Base-by-base conservation (phyloP, 2,888 invertebrate genomes). In the Stenodera caucasica region DNA sequence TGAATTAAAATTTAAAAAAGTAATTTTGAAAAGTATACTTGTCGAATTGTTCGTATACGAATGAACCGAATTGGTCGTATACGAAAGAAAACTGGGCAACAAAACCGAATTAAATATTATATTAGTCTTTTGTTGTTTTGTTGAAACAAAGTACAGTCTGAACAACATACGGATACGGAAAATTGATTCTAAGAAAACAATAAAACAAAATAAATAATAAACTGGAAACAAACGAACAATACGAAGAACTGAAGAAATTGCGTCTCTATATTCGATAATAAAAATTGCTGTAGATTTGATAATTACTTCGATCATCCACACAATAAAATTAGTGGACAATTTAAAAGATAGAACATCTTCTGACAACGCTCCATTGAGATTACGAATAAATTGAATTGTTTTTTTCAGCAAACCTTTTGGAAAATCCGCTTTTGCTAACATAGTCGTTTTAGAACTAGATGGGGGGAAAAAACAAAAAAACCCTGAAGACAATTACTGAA, bases 1-100 rank as follows among this genome's bases (percentile, higher is more conserved):
- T 65, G 67, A 70, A 72, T 75, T 73, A 75, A 75, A 75, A 70
- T 75, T 75, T 75, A 74, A 75, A 73, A 40, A 74, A 72, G 75
- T 72, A 75, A 75, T 75, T 75, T 75, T 72, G 73, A 74, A 68
- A 69, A 73, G 75, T 72, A 71, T 72, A 71, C 69, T 67, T 69
- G 70, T 67, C 70, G 71, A 72, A 73, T 72, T 73, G 69, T 69
- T 63, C 67, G 45, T 12, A 65, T 68, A 67, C 68, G 68, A 68
- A 68, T 68, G 70, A 67, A 64, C 68, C 61, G 64, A 69, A 67
- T 67, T 70, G 71, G 72, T 73, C 70, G 68, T 67, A 66, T 66
- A 58, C 56, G 63, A 49, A 59, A 58, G 60, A 64, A 66, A 56
- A 58, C 51, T 62, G 66, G 66, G 45, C 21, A 14, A 45, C 65